Evolutionary conservation across 2,888 invertebrate genomes (phyloP), one percentile per base, ranked within the genome.

Genomic region (Hypercompe scribonia): DNA sequence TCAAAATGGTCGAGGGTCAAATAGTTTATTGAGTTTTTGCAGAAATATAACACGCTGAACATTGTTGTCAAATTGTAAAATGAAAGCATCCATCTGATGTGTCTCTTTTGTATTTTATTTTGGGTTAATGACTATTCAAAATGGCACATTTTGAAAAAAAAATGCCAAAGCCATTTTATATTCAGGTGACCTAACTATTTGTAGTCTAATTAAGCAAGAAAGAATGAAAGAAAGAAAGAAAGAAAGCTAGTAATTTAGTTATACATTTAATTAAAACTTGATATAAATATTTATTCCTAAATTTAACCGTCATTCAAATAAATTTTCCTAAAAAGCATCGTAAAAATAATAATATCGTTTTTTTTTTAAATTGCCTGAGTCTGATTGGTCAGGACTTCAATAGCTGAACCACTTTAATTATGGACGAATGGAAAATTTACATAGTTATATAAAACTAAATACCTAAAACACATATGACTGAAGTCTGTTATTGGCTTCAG

Each of bases 1-100:
- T 94, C 95, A 94, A 91, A 93, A 93, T 91, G 93, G 92, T 92
- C 91, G 89, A 87, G 94, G 95, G 93, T 93, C 92, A 93, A 88
- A 79, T 87, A 83, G 91, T 94, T 94, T 93, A 94, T 93, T 89
- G 86, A 89, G 84, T 88, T 91, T 92, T 89, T 85, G 84, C 61
- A 78, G 87, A 89, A 92, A 91, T 92, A 89, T 91, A 88, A 88
- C 86, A 89, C 84, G 89, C 90, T 86, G 89, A 84, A 90, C 87
- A 91, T 90, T 90, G 87, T 89, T 87, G 87, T 88, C 85, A 85
- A 87, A 87, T 87, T 87, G 84, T 82, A 64, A 83, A 83, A 77
- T 83, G 58, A 67, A 80, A 74, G 73, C 75, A 73, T 77, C 75
- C 75, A 75, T 74, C 77, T 75, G 71, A 81, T 79, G 72, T 80